A percentile compares a stretch with the other conserved stretches of the same genome.
phyloP scores from a whole-genome alignment of 2,797 vertebrate species.

The Siniperca scherzeri region DNA sequence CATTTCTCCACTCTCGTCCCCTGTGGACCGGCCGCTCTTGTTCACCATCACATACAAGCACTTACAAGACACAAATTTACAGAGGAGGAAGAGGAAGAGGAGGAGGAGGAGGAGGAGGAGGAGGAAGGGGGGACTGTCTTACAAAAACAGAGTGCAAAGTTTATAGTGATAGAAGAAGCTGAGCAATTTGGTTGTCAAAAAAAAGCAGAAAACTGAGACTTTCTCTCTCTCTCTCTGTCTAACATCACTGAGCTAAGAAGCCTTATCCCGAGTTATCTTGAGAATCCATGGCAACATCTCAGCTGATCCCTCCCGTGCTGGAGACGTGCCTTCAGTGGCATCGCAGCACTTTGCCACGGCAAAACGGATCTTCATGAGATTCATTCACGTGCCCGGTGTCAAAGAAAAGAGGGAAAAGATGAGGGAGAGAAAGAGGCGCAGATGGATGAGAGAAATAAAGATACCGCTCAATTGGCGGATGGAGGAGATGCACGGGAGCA shows the following conservation, averaged over 20 bases:
- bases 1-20: conserved; percentile 50
- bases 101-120: not conserved
- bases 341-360: not conserved
- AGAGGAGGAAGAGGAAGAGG: not conserved
- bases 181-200: conserved; percentile 25
- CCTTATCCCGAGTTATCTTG: conserved; percentile 49
- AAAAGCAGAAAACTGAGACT: not conserved
- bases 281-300: conserved; percentile 47
- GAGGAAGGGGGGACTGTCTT: not conserved
- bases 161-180: conserved; percentile 12
- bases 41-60: conserved; percentile 56
- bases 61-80: conserved; percentile 52
- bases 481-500: conserved; percentile 12
- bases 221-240: not conserved
- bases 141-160: conserved; percentile 57
- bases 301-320: conserved; percentile 34
- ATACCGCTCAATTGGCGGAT: conserved; percentile 4
- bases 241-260: conserved; percentile 2
- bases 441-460: conserved; percentile 33
- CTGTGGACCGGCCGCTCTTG: conserved; percentile 54
- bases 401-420: not conserved
- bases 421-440: not conserved
- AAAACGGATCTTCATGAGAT: conserved; percentile 22
- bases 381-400: conserved; percentile 28
- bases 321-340: not conserved